These are phyloP conservation scores for Oxycera nigricornis DNA, from an alignment of 2,888 invertebrate genomes.

Conservation along the genomic window DNA sequence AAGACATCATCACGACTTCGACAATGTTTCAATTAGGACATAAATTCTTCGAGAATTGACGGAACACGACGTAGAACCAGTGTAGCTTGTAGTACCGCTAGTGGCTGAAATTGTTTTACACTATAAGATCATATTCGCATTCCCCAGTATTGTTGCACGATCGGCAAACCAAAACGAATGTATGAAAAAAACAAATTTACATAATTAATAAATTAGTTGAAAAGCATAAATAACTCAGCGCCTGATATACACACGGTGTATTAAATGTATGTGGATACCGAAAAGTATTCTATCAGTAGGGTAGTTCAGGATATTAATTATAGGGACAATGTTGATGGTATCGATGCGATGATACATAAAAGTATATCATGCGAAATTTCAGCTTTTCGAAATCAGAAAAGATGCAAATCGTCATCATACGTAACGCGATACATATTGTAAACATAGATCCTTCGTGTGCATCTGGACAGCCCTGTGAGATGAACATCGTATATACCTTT, in stretches of 20 bases:
- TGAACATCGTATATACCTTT: background rate
- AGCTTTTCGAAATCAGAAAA: no score
- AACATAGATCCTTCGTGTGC: background rate
- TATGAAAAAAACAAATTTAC: conserved; percentile 42
- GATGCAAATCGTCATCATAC: no score
- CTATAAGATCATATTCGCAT: conserved; percentile 6
- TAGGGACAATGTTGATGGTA: background rate
- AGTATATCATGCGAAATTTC: no score
- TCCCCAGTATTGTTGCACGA: conserved; percentile 9
- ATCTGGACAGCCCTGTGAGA: background rate
- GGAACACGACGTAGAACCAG: conserved; percentile 41
- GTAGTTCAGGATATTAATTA: background rate
- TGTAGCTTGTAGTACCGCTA: conserved; percentile 36
- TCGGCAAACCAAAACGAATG: conserved; percentile 5
- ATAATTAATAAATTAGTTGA: conserved; percentile 47
- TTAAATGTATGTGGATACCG: background rate
- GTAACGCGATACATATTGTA: no score
- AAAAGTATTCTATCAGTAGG: conserved; percentile 6
- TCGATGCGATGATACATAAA: no score
- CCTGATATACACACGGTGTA: conserved; percentile 29
- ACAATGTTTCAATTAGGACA: conserved; percentile 31
- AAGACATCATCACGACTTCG: background rate
- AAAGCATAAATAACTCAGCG: conserved; percentile 44
- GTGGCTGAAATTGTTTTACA: conserved; percentile 29
- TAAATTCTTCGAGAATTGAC: conserved; percentile 34